Conservation (phyloP, 2,113 vertebrate species). For the Hippocampus mohnikei region DNA sequence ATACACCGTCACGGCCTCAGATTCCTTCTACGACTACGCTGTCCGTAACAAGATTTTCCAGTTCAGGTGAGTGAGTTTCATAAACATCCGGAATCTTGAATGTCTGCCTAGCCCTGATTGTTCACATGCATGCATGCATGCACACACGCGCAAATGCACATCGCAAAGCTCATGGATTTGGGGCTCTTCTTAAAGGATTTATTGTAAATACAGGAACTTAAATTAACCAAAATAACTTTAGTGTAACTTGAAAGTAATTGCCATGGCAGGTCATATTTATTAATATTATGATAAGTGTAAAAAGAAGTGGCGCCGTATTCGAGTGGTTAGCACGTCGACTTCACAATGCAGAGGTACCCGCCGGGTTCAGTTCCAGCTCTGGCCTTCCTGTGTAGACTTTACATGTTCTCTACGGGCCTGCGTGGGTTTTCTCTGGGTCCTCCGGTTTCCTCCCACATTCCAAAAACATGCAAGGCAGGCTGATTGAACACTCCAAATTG, state of each 20-base stretch:
- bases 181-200: not conserved
- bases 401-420: too few relatives aligned
- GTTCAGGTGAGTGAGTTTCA: slow-evolving; percentile 60
- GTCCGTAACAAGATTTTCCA: slow-evolving; percentile 69
- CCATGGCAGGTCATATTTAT: not conserved
- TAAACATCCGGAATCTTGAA: slow-evolving; percentile 12
- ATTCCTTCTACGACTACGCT: slow-evolving; percentile 72
- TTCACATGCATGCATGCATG: not conserved
- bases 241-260: not conserved
- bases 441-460: too few relatives aligned
- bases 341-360: too few relatives aligned
- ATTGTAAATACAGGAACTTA: not conserved
- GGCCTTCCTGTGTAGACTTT: too few relatives aligned
- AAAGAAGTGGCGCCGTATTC: too few relatives aligned
- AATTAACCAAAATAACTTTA: not conserved
- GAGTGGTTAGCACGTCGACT: too few relatives aligned
- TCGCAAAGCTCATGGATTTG: not conserved
- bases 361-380: too few relatives aligned
- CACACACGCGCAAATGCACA: not conserved
- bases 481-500: too few relatives aligned
- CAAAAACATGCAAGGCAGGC: too few relatives aligned
- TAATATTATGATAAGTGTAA: not conserved
- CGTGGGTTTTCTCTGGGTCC: too few relatives aligned
- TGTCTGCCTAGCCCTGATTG: not conserved
- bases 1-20: slow-evolving; percentile 63